Base-by-base conservation (phyloP, 2,888 invertebrate genomes). In the Ichneumoninae sp. region DNA sequence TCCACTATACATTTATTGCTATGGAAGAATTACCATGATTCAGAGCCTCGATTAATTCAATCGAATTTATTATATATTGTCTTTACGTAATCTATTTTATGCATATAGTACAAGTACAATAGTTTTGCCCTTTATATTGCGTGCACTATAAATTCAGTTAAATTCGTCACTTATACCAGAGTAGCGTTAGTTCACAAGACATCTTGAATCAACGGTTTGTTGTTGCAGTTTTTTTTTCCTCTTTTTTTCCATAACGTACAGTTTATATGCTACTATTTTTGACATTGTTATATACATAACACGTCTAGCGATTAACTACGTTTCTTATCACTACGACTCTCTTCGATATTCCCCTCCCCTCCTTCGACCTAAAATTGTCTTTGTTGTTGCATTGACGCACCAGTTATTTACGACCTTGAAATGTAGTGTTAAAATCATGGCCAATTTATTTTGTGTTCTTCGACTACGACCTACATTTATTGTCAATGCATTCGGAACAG, bases 401-500 rank as follows among this genome's bases (percentile, higher is more conserved):
- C 84, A 77, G 71, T 74, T 77, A 60, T 68, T 79, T 70, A 66
- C 74, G 50, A 81, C 54, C 65, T 71, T 70, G 65, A 69, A 82
- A 68, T 74, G 68, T 82, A 66, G 77, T 33, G 65, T 85, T 75
- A 50, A 78, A 84, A 80, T 86, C 82, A 87, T 83, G 62, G 83
- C 84, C 86, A 86, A 86, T 88, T 83, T 87, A 80, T 87, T 70
- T 79, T 79, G 80, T 80, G 71, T 84, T 77, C 66, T 74, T 70
- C 71, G 52, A 81, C 80, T 80, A 83, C 60, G 71, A 79, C 74
- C 70, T 80, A 76, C 80, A 81, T 62, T 88, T 92, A 92, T 92
- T 93, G 92, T 93, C 93, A 93, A 93, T 92, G 89, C 92, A 93
- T 93, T 93, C 92, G 92, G 92, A 92, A 88, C 89, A 89, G 88